Percentiles rank a stretch among this genome's conserved stretches.
These are phyloP conservation scores for Marcusenius ussheri DNA, from an alignment of 2,113 vertebrate genomes.

Conservation along the genomic window DNA sequence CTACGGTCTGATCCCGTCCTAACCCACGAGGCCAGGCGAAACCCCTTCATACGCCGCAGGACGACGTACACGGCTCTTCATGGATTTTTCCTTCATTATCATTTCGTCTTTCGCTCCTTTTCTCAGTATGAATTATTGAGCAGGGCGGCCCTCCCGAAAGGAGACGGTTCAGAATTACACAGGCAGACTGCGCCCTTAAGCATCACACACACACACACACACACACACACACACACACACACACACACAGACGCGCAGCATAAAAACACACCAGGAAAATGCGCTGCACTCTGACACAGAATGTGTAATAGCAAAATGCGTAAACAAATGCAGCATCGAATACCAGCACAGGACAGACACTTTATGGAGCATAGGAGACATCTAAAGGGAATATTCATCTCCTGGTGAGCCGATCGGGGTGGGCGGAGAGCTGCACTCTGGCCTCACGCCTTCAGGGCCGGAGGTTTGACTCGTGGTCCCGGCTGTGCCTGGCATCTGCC, in stretches of 20 bases:
- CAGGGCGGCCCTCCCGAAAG: not conserved
- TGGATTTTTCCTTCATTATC: conserved; percentile 6
- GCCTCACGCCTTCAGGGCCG: not conserved
- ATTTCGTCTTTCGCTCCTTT: conserved; percentile 2
- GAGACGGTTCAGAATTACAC: not conserved
- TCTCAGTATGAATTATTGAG: conserved; percentile 17
- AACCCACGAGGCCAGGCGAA: not conserved
- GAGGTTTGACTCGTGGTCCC: not conserved
- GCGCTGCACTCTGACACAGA: not conserved
- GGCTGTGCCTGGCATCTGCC: not conserved
- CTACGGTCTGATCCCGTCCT: not conserved
- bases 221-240: not conserved
- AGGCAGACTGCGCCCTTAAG: not conserved
- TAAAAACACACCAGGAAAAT: not conserved
- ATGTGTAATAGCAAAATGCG: not conserved
- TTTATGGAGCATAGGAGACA: not conserved
- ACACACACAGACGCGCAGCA: not conserved
- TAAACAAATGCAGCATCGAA: not conserved
- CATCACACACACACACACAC: not conserved
- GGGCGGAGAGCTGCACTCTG: not conserved
- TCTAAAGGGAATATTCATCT: not conserved
- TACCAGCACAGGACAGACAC: not conserved
- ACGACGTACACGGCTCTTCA: not conserved
- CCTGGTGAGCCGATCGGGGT: not conserved
- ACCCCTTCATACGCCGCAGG: not conserved